phyloP scores from a whole-genome alignment of 2,113 vertebrate genomes.

The Tinamus guttatus region DNA sequence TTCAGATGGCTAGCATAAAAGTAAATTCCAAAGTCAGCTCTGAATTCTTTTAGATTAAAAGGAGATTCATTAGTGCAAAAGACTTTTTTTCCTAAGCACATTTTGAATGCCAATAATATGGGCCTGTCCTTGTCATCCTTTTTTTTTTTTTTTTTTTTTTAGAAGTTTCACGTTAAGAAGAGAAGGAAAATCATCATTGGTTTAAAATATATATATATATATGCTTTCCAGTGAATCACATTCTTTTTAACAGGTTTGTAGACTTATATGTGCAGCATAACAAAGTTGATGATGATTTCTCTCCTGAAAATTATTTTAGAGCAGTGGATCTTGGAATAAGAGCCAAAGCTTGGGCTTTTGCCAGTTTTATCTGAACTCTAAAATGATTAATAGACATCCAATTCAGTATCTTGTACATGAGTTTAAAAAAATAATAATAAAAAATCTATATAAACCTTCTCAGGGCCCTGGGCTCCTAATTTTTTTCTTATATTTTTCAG shows the following conservation, averaged over 20 bases:
- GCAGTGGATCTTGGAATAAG: neutral
- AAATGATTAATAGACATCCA: neutral
- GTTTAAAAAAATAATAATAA: neutral
- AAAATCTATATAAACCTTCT: neutral
- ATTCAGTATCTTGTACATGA: neutral
- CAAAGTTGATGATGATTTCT: neutral
- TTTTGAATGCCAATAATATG: neutral
- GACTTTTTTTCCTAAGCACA: neutral
- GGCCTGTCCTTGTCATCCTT: neutral
- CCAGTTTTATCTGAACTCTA: neutral
- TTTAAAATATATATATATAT: too few relatives aligned
- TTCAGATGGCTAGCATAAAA: fast-evolving
- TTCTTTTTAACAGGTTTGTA: neutral
- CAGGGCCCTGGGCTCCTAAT: neutral
- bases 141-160: too few relatives aligned
- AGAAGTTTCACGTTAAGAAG: neutral
- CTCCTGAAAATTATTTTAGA: neutral
- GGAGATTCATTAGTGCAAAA: neutral
- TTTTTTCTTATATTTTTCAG: too few relatives aligned
- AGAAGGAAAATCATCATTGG: neutral
- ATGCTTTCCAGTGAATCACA: neutral
- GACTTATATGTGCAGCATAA: neutral
- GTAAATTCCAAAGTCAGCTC: neutral
- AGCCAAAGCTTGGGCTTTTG: neutral
- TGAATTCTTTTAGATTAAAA: neutral